phyloP scores from a whole-genome alignment of 2,888 invertebrate species.

The Lymantria monacha region DNA sequence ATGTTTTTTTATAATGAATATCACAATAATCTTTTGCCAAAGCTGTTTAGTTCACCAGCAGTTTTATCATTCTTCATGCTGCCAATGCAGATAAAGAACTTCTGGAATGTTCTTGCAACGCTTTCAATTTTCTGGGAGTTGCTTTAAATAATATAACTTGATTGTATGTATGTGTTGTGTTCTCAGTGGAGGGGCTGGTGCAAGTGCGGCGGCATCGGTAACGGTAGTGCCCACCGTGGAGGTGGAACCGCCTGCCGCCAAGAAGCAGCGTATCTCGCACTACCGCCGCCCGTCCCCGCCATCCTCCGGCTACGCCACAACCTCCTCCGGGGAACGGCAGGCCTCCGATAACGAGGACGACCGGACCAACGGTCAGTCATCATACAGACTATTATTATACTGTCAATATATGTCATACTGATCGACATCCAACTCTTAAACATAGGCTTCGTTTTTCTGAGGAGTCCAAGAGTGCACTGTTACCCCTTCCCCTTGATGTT shows the following conservation, averaged over 20 bases:
- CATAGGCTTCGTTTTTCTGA: too few relatives aligned
- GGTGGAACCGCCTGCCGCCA: constrained; percentile 82
- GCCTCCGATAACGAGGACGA: constrained; percentile 79
- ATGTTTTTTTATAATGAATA: too few relatives aligned
- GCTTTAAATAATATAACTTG: too few relatives aligned
- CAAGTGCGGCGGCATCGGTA: constrained; percentile 6
- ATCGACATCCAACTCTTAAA: too few relatives aligned
- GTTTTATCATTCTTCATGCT: too few relatives aligned
- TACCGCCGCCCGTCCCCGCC: constrained; percentile 83
- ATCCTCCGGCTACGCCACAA: constrained; percentile 70
- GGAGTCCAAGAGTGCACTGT: too few relatives aligned
- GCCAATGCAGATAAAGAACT: too few relatives aligned
- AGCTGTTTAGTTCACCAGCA: too few relatives aligned
- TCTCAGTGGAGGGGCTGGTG: constrained; percentile 5
- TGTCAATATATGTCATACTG: neutral
- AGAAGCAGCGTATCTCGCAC: constrained; percentile 92
- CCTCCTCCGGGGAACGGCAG: constrained; percentile 78
- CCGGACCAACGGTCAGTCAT: constrained; percentile 49
- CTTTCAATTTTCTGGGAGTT: too few relatives aligned
- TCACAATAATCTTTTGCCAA: too few relatives aligned
- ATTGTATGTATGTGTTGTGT: neutral
- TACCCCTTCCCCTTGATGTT: too few relatives aligned
- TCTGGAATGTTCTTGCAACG: too few relatives aligned
- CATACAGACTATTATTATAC: neutral
- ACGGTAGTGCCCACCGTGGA: constrained; percentile 82